These are phyloP conservation scores for Latrodectus elegans DNA, from an alignment of 2,888 invertebrate species.

Conservation along the genomic window DNA sequence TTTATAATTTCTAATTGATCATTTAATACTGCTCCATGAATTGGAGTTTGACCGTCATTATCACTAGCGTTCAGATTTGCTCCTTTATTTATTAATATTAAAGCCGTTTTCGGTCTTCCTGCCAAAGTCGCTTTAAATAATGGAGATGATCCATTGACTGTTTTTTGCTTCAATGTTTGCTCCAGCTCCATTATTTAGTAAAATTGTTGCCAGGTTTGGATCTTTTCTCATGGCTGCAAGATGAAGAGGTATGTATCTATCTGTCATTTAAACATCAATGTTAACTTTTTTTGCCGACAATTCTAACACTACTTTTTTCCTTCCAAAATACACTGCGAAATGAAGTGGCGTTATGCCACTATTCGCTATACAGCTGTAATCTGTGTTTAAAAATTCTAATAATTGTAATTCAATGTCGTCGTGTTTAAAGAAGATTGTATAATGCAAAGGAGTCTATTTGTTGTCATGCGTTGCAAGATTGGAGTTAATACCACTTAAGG, in stretches of 20 bases:
- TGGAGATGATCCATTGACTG: neutral
- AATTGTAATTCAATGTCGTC: neutral
- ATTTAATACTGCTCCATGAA: neutral
- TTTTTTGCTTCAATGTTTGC: neutral
- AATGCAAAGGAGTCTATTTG: neutral
- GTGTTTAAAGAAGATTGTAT: neutral
- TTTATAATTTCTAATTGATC: neutral
- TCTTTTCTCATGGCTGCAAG: neutral
- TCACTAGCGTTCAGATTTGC: neutral
- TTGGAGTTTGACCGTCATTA: neutral
- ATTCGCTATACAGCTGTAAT: neutral
- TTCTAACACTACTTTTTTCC: neutral
- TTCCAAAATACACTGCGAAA: neutral
- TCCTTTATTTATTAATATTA: neutral
- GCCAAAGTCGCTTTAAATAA: neutral
- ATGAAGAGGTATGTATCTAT: neutral
- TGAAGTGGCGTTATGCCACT: neutral
- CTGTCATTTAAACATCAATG: neutral
- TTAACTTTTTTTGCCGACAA: neutral
- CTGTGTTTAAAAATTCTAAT: neutral
- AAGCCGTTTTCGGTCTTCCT: neutral
- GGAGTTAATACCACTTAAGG: neutral
- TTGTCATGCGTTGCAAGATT: neutral
- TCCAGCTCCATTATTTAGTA: neutral
- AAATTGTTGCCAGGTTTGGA: neutral